Conservation (phyloP, 2,113 vertebrate genomes). For the Mungos mungo region DNA sequence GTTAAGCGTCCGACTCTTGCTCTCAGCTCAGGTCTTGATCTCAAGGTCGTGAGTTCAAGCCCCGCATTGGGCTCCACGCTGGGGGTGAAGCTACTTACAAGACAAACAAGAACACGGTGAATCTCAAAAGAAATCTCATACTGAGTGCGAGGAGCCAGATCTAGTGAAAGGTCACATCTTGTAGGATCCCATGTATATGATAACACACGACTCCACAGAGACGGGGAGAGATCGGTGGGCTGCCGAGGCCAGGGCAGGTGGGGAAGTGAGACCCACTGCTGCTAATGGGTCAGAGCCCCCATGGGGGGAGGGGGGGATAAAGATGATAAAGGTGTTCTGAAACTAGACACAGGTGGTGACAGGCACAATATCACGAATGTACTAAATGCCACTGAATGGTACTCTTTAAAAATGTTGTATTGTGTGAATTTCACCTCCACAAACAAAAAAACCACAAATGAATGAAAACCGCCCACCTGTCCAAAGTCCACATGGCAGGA, state of each 20-base stretch:
- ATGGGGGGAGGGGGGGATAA: rapidly evolving
- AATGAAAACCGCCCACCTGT: background rate
- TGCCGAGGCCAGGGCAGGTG: background rate
- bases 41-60: too few species aligned
- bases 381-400: rapidly evolving
- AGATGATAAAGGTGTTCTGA: background rate
- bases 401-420: background rate
- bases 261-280: rapidly evolving
- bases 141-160: background rate
- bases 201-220: background rate
- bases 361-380: rapidly evolving
- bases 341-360: too few species aligned
- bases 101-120: too few species aligned
- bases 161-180: rapidly evolving
- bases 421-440: background rate
- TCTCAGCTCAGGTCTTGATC: too few species aligned
- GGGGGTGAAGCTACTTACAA: too few species aligned
- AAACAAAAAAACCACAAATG: background rate
- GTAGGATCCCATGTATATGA: rapidly evolving
- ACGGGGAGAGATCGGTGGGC: background rate
- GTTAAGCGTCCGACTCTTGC: too few species aligned
- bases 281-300: background rate
- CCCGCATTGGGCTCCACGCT: too few species aligned
- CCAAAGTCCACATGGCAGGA: background rate
- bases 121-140: background rate